phyloP scores from a whole-genome alignment of 2,113 vertebrate species.

The Elephantulus edwardii region DNA sequence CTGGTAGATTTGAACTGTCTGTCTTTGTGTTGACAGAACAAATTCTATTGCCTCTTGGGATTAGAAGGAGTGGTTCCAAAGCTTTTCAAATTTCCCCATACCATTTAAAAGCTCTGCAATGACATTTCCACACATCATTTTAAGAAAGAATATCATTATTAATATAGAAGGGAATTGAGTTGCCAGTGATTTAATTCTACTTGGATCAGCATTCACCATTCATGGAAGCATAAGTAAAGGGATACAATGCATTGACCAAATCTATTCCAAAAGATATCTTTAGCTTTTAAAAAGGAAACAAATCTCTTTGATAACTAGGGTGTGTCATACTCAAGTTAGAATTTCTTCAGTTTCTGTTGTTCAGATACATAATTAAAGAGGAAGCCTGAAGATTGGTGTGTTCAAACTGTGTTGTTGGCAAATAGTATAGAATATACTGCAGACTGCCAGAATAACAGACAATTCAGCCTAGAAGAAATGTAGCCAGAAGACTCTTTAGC shows the following conservation, averaged over 20 bases:
- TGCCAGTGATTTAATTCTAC: neutral
- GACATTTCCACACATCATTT: neutral
- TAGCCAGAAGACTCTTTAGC: neutral
- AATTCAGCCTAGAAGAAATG: neutral
- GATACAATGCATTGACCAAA: neutral
- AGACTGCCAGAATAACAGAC: neutral
- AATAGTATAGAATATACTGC: neutral
- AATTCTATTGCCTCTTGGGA: too few species aligned
- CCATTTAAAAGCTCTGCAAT: neutral
- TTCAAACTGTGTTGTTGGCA: neutral
- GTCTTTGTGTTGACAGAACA: too few species aligned
- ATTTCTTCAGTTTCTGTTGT: neutral
- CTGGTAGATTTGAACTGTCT: too few species aligned
- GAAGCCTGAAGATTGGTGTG: neutral
- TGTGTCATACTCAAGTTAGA: neutral
- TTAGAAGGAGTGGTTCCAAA: neutral
- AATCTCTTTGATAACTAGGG: neutral
- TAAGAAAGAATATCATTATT: neutral
- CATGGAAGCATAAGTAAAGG: neutral
- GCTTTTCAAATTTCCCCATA: neutral
- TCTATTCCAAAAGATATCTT: neutral
- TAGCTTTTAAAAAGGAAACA: neutral
- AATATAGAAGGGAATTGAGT: neutral
- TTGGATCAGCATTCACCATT: neutral
- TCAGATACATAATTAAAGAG: neutral